Percentiles rank a stretch among this genome's conserved stretches.
phyloP scores from a whole-genome alignment of 2,113 vertebrate species.

The Scomber japonicus region DNA sequence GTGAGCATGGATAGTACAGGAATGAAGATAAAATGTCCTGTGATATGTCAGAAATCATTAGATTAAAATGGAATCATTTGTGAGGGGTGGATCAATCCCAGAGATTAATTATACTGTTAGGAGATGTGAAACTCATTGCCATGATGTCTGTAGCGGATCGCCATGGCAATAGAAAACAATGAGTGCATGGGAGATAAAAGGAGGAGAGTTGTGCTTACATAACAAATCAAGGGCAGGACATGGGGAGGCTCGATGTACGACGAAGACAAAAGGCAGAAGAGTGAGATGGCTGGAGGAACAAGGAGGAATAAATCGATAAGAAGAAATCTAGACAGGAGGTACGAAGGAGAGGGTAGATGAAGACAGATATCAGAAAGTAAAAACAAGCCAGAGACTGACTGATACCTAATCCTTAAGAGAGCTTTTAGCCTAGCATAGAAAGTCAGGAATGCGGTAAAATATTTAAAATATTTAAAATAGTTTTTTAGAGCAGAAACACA shows the following conservation, averaged over 20 bases:
- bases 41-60: slow-evolving; percentile 41
- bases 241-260: slow-evolving; percentile 38
- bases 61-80: slow-evolving; percentile 50
- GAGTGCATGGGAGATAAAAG: slow-evolving; percentile 46
- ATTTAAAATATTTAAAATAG: too few relatives aligned
- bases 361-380: slow-evolving; percentile 58
- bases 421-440: slow-evolving; percentile 59
- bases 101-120: slow-evolving; percentile 56
- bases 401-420: slow-evolving; percentile 56
- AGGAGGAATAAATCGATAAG: slow-evolving; percentile 63
- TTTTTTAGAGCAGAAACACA: slow-evolving; percentile 39
- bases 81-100: slow-evolving; percentile 44
- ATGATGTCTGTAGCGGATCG: slow-evolving; percentile 55
- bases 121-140: slow-evolving; percentile 57
- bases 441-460: slow-evolving; percentile 53
- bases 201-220: slow-evolving; percentile 63
- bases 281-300: slow-evolving; percentile 39
- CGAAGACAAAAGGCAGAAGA: slow-evolving; percentile 45
- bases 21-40: slow-evolving; percentile 55
- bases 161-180: slow-evolving; percentile 71
- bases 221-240: slow-evolving; percentile 65
- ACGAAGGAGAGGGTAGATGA: slow-evolving; percentile 47
- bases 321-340: slow-evolving; percentile 57
- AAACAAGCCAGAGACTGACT: slow-evolving; percentile 46
- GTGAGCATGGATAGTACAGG: slow-evolving; percentile 23